A percentile compares a stretch with the other conserved stretches of the same genome.
Conservation (phyloP, 1,140 invertebrate genomes). For the Hypothenemus hampei region DNA sequence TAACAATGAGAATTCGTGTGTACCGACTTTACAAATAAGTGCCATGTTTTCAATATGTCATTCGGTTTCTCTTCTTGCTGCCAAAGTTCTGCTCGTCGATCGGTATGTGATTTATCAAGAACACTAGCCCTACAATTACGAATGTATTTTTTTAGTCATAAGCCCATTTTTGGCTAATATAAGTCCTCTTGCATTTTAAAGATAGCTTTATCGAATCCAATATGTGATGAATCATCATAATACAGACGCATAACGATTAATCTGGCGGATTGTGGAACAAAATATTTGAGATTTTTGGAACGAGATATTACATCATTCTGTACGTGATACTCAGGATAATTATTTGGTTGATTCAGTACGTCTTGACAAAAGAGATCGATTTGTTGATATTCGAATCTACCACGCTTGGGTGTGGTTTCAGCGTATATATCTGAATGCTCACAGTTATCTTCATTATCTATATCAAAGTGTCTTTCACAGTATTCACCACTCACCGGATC, state of each 20-base stretch:
- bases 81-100: neutral
- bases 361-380: slow-evolving; percentile 1
- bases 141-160: slow-evolving; percentile 10
- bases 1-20: slow-evolving; percentile 20
- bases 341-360: no score
- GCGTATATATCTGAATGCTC: no score
- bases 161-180: slow-evolving; percentile 14
- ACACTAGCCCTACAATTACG: slow-evolving; percentile 6
- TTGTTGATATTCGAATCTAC: slow-evolving; percentile 10
- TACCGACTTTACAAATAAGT: slow-evolving; percentile 15
- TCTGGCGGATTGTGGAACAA: slow-evolving; percentile 10
- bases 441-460: no score
- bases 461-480: no score
- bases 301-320: neutral
- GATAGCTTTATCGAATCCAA: slow-evolving; percentile 7
- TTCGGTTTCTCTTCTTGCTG: slow-evolving; percentile 2
- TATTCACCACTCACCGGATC: no score
- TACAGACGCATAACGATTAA: slow-evolving; percentile 10
- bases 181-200: neutral
- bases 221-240: slow-evolving; percentile 13
- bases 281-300: no score
- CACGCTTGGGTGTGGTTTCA: no score
- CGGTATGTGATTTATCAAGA: slow-evolving; percentile 10
- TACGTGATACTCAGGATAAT: neutral
- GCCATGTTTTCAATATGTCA: slow-evolving; percentile 14